Evolutionary conservation across 2,113 vertebrate genomes (phyloP), one percentile per base, ranked within the genome.

Genomic region (Tyto alba): DNA sequence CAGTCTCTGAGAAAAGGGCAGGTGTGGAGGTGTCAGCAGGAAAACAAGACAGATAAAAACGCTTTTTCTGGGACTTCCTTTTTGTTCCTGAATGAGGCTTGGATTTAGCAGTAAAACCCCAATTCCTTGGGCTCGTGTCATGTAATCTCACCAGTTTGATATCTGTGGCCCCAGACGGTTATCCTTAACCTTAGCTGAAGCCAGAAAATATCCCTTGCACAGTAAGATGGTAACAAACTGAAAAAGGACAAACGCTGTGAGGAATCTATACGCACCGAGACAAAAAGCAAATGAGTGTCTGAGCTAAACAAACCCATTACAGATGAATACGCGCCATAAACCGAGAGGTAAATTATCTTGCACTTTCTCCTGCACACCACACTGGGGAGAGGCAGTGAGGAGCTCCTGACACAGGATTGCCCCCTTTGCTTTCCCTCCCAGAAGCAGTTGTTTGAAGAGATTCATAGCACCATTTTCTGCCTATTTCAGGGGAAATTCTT

Each of bases 1-100:
- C 63, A 64, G 9, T 30, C 80, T 85, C 91, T 2, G 30, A 91
- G 83, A 76, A 75, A 88, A 95, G 86, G 83, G 53, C 80, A 91
- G 69, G 23, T 32, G 32, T 55, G 62, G 76, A 93, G 80, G 74
- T 92, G 80, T 52, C 93, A 92, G 74, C 41, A 89, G 62, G 26
- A 50, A 92, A 59, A 69, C 56, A 40, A 69, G 66, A 63, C 41
- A 63, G 71, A 83, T 16, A 3, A 95, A 90, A 16, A 3, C 0
- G 7, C 4, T 53, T 47, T 53, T 56, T 16, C 32, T 27, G 16
- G 27, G 21, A 11, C 25, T 74, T 59, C 8, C 34, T 53, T 25
- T 25, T 53, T 50, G 23, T 16, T 3, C 47, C 66, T n/a, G n/a
- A 48, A 41, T 22, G 17, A 81, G 8, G 40, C 68, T 83, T 67